Percentiles rank a stretch among this genome's conserved stretches.
Evolutionary conservation across 2,113 vertebrate genomes (phyloP).

Genomic region (Cololabis saira): DNA sequence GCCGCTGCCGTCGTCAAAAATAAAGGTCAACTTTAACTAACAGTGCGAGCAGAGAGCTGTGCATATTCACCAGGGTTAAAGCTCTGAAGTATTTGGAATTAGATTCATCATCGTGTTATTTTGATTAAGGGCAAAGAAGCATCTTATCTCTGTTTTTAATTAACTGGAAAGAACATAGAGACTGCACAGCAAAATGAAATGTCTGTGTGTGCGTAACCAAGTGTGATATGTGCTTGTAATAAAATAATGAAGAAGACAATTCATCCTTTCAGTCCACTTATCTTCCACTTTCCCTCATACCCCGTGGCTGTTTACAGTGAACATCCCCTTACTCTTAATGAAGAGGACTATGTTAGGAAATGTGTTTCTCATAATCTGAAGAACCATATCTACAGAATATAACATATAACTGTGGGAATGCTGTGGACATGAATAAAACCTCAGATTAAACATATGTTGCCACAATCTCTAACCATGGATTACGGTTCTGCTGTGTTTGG

Average conservation of each 20-base stretch:
- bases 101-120: slow-evolving; percentile 36
- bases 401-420: no score
- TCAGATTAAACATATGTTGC: no score
- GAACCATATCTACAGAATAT: no score
- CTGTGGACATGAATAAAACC: no score
- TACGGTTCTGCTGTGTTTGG: no score
- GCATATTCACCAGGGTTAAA: slow-evolving; percentile 28
- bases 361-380: no score
- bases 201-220: neutral
- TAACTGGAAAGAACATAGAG: slow-evolving; percentile 38
- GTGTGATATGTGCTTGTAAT: neutral
- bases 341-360: no score
- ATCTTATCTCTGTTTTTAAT: slow-evolving; percentile 42
- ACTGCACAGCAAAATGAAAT: slow-evolving; percentile 16
- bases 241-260: slow-evolving; percentile 14
- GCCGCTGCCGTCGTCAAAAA: neutral
- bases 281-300: no score
- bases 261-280: neutral
- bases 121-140: slow-evolving; percentile 49
- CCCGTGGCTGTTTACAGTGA: no score
- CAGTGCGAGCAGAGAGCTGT: slow-evolving; percentile 15
- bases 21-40: slow-evolving; percentile 42
- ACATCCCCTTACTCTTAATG: no score
- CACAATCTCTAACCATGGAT: no score
- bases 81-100: slow-evolving; percentile 19